Conservation (phyloP, 2,888 invertebrate species). For the Hirtodrosophila cameraria region DNA sequence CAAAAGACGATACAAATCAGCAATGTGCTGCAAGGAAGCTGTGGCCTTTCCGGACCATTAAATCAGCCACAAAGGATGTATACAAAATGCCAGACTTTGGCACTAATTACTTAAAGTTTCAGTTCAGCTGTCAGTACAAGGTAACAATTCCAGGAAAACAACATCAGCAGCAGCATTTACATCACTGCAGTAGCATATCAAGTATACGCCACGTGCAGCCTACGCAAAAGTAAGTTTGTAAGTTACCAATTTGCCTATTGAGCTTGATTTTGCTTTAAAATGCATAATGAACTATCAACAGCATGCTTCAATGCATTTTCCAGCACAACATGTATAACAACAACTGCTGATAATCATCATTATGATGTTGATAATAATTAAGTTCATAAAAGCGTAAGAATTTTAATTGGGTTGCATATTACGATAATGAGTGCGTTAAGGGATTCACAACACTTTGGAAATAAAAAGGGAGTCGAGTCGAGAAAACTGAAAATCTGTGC, state of each 20-base stretch:
- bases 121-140: not conserved
- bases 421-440: slow-evolving; percentile 56
- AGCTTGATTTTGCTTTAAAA: slow-evolving; percentile 24
- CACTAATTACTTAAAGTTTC: slow-evolving; percentile 53
- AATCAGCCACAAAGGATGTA: slow-evolving; percentile 9
- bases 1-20: slow-evolving; percentile 14
- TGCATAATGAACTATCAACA: slow-evolving; percentile 56
- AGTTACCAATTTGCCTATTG: no score
- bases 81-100: slow-evolving; percentile 16
- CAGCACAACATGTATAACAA: slow-evolving; percentile 29
- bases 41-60: slow-evolving; percentile 41
- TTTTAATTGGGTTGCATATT: slow-evolving; percentile 68
- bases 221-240: slow-evolving; percentile 11
- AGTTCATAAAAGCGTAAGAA: slow-evolving; percentile 59
- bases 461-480: slow-evolving; percentile 5
- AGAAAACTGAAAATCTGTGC: slow-evolving; percentile 9
- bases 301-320: slow-evolving; percentile 51
- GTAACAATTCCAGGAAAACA: no score
- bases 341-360: slow-evolving; percentile 4
- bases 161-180: not conserved
- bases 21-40: slow-evolving; percentile 26
- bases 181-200: slow-evolving; percentile 23
- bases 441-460: no score
- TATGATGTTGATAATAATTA: slow-evolving; percentile 45
- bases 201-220: slow-evolving; percentile 50